These are phyloP conservation scores for Limnodromus scolopaceus DNA, from an alignment of 2,797 vertebrate genomes.

Conservation along the genomic window DNA sequence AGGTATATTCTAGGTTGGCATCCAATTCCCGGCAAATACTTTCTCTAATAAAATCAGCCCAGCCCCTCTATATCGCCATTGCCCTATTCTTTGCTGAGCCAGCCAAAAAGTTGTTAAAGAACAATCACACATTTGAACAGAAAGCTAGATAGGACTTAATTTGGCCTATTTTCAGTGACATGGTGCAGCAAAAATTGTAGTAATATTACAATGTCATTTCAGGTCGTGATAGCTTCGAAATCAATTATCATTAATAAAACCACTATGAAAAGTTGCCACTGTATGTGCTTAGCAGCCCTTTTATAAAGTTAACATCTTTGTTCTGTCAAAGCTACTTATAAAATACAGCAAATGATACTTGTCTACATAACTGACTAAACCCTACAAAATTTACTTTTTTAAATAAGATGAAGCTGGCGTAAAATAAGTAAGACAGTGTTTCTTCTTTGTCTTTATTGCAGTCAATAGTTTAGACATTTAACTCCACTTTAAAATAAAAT, in stretches of 20 bases:
- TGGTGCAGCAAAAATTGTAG: neutral
- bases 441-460: neutral
- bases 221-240: neutral
- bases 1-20: neutral
- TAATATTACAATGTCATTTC: neutral
- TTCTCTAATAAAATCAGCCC: neutral
- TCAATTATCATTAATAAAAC: neutral
- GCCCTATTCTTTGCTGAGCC: neutral
- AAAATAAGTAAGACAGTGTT: neutral
- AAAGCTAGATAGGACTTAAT: neutral
- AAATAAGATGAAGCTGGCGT: neutral
- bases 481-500: conserved; percentile 1
- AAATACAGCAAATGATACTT: neutral
- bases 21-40: neutral
- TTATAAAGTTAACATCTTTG: neutral
- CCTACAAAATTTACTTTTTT: neutral
- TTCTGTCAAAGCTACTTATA: conserved; percentile 9
- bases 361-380: conserved; percentile 10
- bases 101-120: neutral
- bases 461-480: neutral
- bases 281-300: neutral
- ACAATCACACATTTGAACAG: neutral
- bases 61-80: neutral
- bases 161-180: neutral
- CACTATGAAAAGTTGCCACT: neutral